Evolutionary conservation across 2,888 invertebrate species (phyloP).

Genomic region (Polydrusus cervinus): DNA sequence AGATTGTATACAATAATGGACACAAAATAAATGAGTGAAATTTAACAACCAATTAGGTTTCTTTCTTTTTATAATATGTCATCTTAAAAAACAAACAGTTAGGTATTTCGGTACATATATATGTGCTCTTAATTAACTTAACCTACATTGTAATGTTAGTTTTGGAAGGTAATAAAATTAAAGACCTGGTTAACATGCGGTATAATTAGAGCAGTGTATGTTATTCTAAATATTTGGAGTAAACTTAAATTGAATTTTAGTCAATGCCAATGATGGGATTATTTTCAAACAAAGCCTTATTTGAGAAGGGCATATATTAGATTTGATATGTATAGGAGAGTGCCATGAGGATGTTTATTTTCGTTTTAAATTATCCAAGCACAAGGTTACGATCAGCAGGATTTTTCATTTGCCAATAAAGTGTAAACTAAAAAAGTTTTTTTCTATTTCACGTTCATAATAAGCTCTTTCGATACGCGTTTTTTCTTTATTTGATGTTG

Average conservation of each 20-base stretch:
- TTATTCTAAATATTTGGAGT: constrained; percentile 24
- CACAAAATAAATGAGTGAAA: background rate
- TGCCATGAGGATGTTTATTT: constrained; percentile 9
- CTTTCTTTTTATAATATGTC: constrained; percentile 14
- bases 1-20: background rate
- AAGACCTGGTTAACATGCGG: constrained; percentile 14
- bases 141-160: constrained; percentile 14
- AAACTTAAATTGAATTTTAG: background rate
- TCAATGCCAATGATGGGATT: background rate
- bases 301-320: background rate
- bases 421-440: no score
- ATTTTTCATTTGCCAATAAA: no score
- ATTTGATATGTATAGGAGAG: no score
- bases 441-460: no score
- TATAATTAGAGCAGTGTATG: constrained; percentile 10
- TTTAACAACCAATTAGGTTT: constrained; percentile 8
- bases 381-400: no score
- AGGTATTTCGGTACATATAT: constrained; percentile 7
- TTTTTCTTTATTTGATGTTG: no score
- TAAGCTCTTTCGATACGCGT: no score
- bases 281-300: constrained; percentile 11
- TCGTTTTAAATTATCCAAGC: constrained; percentile 5
- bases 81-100: constrained; percentile 19
- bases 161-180: constrained; percentile 15
- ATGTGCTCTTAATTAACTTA: constrained; percentile 16